Evolutionary conservation across 2,797 vertebrate species (phyloP).

Genomic region (Staurois parvus): DNA sequence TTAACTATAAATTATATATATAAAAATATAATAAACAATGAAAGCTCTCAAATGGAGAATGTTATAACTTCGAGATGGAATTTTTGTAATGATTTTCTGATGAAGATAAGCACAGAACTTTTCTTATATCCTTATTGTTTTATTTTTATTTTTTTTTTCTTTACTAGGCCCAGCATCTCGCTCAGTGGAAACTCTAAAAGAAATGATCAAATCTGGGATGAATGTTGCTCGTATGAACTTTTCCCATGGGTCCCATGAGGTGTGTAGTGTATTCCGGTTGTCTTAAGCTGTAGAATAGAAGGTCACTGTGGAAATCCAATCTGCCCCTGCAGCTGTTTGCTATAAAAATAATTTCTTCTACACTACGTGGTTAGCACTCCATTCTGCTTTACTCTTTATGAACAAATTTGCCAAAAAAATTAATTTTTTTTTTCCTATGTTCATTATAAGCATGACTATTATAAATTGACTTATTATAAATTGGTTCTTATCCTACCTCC

Average conservation of each 20-base stretch:
- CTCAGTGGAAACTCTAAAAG: slow-evolving; percentile 87
- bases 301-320: slow-evolving; percentile 46
- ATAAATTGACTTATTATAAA: too few species aligned
- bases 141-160: neutral
- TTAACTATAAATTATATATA: too few species aligned
- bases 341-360: slow-evolving; percentile 7
- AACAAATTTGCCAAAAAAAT: too few species aligned
- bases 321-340: slow-evolving; percentile 39
- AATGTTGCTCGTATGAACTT: slow-evolving; percentile 98
- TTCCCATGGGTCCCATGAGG: slow-evolving; percentile 96
- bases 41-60: too few species aligned
- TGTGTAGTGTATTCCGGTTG: slow-evolving; percentile 68
- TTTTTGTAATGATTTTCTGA: too few species aligned
- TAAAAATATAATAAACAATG: too few species aligned
- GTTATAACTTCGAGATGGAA: too few species aligned
- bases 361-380: neutral
- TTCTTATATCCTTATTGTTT: too few species aligned
- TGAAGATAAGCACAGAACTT: too few species aligned
- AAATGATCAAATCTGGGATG: slow-evolving; percentile 99
- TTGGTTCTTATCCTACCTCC: too few species aligned
- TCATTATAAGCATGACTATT: too few species aligned
- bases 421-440: too few species aligned
- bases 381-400: neutral
- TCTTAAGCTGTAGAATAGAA: slow-evolving; percentile 18
- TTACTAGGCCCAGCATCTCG: slow-evolving; percentile 86